Evolutionary conservation across 1,140 invertebrate species (phyloP), one percentile per base, ranked within the genome.

Genomic region (Scaptomyza hsui): DNA sequence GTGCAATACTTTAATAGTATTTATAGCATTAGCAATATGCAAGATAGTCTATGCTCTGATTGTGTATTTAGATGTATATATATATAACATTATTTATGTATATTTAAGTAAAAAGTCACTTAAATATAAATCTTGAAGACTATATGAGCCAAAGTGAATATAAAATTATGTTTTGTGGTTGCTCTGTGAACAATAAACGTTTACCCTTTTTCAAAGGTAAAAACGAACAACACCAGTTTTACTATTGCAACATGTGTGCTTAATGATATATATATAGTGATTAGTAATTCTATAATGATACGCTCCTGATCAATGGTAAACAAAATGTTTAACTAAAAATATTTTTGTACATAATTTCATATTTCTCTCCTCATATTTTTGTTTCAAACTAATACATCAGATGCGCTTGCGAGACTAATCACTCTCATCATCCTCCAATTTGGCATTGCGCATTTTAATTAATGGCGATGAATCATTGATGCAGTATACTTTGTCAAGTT

Each of bases 401-500:
- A 44, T 35, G 3, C 24, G 44, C 13, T 71, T 56, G 13, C 64
- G 51, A 21, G 60, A 56, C 7, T 51, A 16, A 1, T 57, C 68
- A 24, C 24, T 56, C 18, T 44, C 37, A 44, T 39, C 26, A 6
- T 24, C 29, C n/a, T n/a, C 9, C 24, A 51, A 44, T 39, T 12
- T 55, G 37, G 35, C 19, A 21, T 32, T 16, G 0, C 60, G 60
- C 12, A 32, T 32, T 42, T 64, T 24, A 2, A n/a, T 44, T 6
- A 39, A n/a, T 0, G 7, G 15, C 6, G 9, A 7, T 29, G 32
- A 12, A 16, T 37, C 29, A 53, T 67, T 59, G 1, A 10, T 10
- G 6, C 29, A 41, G 47, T 68, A 67, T n/a, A 59, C 53, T 48
- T 60, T 45, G 10, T 60, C 47, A 6, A 75, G 21, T 21, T 90